Conservation (phyloP, 2,888 invertebrate species). For the Pimpla rufipes region DNA sequence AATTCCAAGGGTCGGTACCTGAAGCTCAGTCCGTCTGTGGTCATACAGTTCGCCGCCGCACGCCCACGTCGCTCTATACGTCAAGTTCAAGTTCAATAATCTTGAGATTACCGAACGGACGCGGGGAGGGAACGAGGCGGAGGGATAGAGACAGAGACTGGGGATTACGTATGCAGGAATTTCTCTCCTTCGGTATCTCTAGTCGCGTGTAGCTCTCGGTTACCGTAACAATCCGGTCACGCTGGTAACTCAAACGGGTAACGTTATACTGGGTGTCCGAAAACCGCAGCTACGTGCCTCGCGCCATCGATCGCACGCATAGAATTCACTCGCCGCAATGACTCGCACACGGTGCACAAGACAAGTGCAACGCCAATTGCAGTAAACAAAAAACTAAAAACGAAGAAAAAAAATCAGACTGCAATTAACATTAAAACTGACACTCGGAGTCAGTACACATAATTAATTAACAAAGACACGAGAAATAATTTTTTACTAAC, state of each 20-base stretch:
- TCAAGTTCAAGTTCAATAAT: conserved; percentile 77
- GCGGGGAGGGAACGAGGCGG: conserved; percentile 27
- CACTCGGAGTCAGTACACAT: too few species aligned
- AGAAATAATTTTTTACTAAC: too few species aligned
- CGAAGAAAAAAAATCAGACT: too few species aligned
- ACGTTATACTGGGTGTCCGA: conserved; percentile 64
- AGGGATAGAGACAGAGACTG: conserved; percentile 53
- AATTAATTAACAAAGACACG: too few species aligned
- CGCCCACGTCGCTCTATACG: conserved; percentile 34
- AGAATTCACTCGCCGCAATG: not conserved
- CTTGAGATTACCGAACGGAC: conserved; percentile 68
- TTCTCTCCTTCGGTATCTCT: conserved; percentile 75
- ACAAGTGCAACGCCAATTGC: too few species aligned
- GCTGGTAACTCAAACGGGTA: conserved; percentile 66
- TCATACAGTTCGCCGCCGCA: conserved; percentile 52
- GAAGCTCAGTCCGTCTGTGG: not conserved
- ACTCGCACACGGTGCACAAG: too few species aligned
- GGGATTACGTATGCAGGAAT: conserved; percentile 83
- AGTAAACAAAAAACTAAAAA: too few species aligned
- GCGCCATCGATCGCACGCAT: not conserved
- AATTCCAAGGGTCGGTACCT: not conserved
- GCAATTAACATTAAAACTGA: too few species aligned
- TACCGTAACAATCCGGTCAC: conserved; percentile 69
- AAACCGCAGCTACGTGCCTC: conserved; percentile 28
- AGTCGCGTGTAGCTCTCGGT: conserved; percentile 59